Percentiles rank a stretch among this genome's conserved stretches.
Evolutionary conservation across 2,113 vertebrate species (phyloP).

Genomic region (Sakesphorus luctuosus): DNA sequence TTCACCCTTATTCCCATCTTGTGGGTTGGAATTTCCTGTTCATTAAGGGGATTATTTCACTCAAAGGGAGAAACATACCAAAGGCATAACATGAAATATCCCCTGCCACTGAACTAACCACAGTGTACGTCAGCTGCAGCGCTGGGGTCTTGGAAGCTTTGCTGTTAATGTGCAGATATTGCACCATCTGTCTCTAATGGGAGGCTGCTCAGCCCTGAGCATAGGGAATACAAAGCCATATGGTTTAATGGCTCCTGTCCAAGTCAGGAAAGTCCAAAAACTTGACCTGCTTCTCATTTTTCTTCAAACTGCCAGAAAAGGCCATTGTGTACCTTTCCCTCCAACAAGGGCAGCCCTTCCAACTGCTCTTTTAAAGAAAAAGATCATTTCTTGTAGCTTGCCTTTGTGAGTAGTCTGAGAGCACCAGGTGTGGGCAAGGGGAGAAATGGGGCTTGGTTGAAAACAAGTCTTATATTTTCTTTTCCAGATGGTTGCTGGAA

Average conservation of each 20-base stretch:
- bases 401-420: neutral
- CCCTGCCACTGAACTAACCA: neutral
- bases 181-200: constrained; percentile 45
- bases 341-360: neutral
- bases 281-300: constrained; percentile 46
- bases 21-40: neutral
- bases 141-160: neutral
- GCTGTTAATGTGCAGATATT: neutral
- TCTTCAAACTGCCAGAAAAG: neutral
- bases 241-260: constrained; percentile 19
- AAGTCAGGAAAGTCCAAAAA: constrained; percentile 28
- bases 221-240: constrained; percentile 42
- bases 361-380: neutral
- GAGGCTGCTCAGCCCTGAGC: neutral
- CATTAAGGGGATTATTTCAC: neutral
- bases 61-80: constrained; percentile 8
- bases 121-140: neutral
- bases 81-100: neutral
- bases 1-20: neutral
- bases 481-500: constrained; percentile 35
- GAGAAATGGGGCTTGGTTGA: neutral
- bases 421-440: neutral
- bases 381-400: neutral
- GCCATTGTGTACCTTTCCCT: neutral
- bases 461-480: constrained; percentile 9